Evolutionary conservation across 2,888 invertebrate genomes (phyloP).

Genomic region (Pycnomerus fuliginosus): DNA sequence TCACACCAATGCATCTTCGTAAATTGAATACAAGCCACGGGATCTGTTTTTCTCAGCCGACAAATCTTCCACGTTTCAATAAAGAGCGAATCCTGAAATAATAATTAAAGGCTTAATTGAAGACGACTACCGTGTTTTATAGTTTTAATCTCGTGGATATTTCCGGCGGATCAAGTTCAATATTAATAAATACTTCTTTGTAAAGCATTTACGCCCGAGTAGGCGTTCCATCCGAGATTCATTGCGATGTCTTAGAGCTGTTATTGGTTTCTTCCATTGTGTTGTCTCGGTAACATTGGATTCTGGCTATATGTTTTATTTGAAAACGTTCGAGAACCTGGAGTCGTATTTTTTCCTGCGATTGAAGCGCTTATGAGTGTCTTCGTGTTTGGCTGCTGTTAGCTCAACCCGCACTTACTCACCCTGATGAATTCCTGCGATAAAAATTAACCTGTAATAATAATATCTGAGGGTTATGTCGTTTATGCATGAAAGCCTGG

Average conservation of each 20-base stretch:
- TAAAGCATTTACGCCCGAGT: constrained; percentile 39
- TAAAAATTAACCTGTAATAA: constrained; percentile 17
- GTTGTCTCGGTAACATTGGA: constrained; percentile 21
- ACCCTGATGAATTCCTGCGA: constrained; percentile 6
- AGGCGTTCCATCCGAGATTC: constrained; percentile 48
- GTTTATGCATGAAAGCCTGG: constrained; percentile 5
- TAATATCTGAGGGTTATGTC: constrained; percentile 7
- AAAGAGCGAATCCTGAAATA: too few species aligned
- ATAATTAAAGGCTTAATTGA: too few species aligned
- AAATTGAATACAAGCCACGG: constrained; percentile 23
- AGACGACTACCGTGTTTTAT: too few species aligned
- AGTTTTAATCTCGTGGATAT: constrained; percentile 33
- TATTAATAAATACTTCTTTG: constrained; percentile 43
- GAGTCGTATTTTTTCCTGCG: not conserved
- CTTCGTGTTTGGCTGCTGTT: constrained; percentile 13
- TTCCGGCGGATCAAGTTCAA: constrained; percentile 36
- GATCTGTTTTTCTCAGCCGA: constrained; percentile 23
- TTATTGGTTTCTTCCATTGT: constrained; percentile 39
- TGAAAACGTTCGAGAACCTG: constrained; percentile 18
- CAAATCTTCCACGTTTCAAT: constrained; percentile 18
- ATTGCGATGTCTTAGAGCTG: constrained; percentile 45
- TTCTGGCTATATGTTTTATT: constrained; percentile 29
- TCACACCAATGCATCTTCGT: constrained; percentile 15
- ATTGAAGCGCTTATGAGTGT: too few species aligned
- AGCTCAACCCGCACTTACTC: constrained; percentile 5